Conservation (phyloP, 2,113 vertebrate genomes). For the Uria aalge region DNA sequence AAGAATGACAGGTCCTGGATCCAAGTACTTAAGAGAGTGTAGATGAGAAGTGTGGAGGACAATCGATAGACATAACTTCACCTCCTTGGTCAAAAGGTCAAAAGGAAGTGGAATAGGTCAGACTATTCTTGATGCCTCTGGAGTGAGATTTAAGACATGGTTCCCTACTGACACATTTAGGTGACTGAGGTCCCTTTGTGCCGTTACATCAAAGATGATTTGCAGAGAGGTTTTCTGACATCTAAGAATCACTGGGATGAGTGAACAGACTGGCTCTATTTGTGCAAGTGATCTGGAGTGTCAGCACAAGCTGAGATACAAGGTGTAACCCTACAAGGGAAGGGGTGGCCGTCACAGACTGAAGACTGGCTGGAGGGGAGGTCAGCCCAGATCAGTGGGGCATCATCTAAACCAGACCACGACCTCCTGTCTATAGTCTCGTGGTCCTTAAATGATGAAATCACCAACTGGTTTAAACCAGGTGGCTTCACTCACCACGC, state of each 20-base stretch:
- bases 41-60: not conserved
- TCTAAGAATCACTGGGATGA: not conserved
- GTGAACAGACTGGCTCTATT: not conserved
- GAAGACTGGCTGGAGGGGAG: not conserved
- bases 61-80: not conserved
- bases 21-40: not conserved
- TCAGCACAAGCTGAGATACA: not conserved
- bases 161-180: not conserved
- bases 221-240: not conserved
- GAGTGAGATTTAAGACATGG: not conserved
- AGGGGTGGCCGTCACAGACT: not conserved
- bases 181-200: not conserved
- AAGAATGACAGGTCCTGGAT: not conserved
- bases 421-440: accelerated
- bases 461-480: not conserved
- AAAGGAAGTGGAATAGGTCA: not conserved
- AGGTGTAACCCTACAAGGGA: not conserved
- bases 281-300: not conserved
- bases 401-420: not conserved
- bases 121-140: not conserved
- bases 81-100: not conserved
- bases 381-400: not conserved
- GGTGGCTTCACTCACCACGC: accelerated
- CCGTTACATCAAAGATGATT: not conserved
- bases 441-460: not conserved